A percentile compares a stretch with the other conserved stretches of the same genome.
Conservation (phyloP, 2,888 invertebrate species). For the Trypoxylon attenuatum region DNA sequence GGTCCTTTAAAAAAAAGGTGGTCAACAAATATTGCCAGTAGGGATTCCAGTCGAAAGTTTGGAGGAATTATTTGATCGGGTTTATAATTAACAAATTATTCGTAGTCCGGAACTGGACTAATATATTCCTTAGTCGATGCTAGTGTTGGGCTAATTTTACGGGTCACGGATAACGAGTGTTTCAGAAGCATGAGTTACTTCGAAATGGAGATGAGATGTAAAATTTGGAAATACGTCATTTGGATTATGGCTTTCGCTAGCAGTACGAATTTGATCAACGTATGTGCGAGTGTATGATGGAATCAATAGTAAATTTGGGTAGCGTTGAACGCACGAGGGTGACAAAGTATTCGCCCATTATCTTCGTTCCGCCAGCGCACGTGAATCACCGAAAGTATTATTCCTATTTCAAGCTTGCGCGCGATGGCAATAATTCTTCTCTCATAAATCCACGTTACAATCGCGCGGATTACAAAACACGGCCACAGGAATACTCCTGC, state of each 20-base stretch:
- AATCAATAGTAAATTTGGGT: slow-evolving; percentile 42
- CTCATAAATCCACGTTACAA: neutral
- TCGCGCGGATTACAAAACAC: neutral
- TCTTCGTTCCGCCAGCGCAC: neutral
- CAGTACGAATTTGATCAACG: slow-evolving; percentile 30
- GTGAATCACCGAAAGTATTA: neutral
- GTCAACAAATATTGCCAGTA: no score
- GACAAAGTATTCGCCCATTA: neutral
- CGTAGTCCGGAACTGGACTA: no score
- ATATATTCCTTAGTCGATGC: no score
- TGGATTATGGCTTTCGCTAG: slow-evolving; percentile 28
- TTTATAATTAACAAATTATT: no score
- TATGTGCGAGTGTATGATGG: slow-evolving; percentile 17
- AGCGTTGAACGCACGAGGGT: neutral
- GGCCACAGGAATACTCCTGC: no score
- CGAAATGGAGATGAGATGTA: slow-evolving; percentile 44
- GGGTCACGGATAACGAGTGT: slow-evolving; percentile 41
- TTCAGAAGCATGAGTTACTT: slow-evolving; percentile 23
- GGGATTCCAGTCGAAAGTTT: no score
- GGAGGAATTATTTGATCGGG: no score
- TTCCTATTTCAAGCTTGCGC: neutral
- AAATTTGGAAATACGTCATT: slow-evolving; percentile 40
- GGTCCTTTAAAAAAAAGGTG: no score
- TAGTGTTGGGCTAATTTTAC: no score
- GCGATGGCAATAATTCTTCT: neutral